Base-by-base conservation (phyloP, 37 sponge, comb jelly and placozoan species). In the Beroe forskalii region DNA sequence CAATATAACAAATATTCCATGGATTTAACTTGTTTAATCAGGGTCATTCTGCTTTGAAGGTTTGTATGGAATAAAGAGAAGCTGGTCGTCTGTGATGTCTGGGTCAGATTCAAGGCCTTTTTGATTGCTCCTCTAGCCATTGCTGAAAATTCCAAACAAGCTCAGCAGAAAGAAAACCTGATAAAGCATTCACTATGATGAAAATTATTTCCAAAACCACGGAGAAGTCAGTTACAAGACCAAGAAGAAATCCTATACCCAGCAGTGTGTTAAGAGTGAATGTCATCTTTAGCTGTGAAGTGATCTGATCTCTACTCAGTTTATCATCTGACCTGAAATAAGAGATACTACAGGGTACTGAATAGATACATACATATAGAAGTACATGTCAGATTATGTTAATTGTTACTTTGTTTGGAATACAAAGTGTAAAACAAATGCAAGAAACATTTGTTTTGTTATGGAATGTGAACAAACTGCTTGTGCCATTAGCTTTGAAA, bases 171-270 rank as follows among this genome's bases (percentile, higher is more conserved):
- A 80, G 48, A 41, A n/a, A 38, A 6, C 86, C 86, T 25, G 86
- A 28, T 25, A 80, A 27, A 33, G 38, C 86, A 80, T 80, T 80
- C 38, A 80, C 24, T 12, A 80, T 1, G 42, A 44, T n/a, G 30
- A 80, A 80, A 0, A 80, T 22, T 6, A 80, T 44, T 38, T 80
- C 6, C 1, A 41, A 27, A 43, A 38, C 55, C 3, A 80, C 8
- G 8, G 86, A 80, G 40, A 44, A 80, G 86, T 41, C 48, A 80
- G 86, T 41, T 24, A 80, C 44, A 80, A 80, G 44, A 33, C 86
- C 86, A 38, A 80, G 28, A 22, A 80, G 44, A 25, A 33, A 80
- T 41, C 86, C 86, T n/a, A 42, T 4, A 6, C 86, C 86, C 0
- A 80, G 55, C 31, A 80, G 20, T 6, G 48, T 44, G 55, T 80